A percentile compares a stretch with the other conserved stretches of the same genome.
Conservation (phyloP, 1,140 invertebrate genomes). For the Aradophagus sp. region DNA sequence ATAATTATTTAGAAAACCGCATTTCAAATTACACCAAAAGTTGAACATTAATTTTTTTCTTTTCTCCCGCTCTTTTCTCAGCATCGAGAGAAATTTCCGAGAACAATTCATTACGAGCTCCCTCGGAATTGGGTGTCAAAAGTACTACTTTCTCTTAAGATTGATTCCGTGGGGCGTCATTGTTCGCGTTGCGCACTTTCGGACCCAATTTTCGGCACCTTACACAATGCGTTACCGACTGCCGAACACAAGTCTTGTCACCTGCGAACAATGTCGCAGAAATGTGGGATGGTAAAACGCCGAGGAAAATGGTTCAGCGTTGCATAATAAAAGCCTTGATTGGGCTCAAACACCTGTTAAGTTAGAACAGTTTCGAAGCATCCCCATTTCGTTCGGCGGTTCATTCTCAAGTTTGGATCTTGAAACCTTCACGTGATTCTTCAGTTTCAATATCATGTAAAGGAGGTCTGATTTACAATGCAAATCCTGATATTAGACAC, state of each 20-base stretch:
- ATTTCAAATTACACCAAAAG: no score
- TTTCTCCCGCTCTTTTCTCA: no score
- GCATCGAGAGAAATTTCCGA: no score
- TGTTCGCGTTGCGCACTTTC: slow-evolving; percentile 7
- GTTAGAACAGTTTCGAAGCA: slow-evolving; percentile 32
- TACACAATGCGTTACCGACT: slow-evolving; percentile 3
- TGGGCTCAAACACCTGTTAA: slow-evolving; percentile 48
- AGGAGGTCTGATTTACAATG: no score
- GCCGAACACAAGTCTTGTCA: slow-evolving; percentile 6
- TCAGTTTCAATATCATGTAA: background rate
- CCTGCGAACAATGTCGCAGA: slow-evolving; percentile 15
- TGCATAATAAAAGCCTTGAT: slow-evolving; percentile 23
- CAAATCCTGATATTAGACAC: no score
- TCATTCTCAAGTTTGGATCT: slow-evolving; percentile 32
- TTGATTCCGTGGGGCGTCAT: slow-evolving; percentile 11
- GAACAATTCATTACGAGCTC: slow-evolving; percentile 19
- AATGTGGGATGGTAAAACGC: no score
- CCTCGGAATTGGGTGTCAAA: slow-evolving; percentile 9
- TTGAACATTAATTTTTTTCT: no score
- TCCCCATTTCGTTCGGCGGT: slow-evolving; percentile 48
- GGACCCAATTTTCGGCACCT: slow-evolving; percentile 31
- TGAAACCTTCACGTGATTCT: no score
- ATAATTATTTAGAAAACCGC: no score
- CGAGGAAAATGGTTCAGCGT: slow-evolving; percentile 17
- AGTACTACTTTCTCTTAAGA: slow-evolving; percentile 31